These are phyloP conservation scores for Malurus elegans DNA, from an alignment of 2,113 vertebrate genomes.

Conservation along the genomic window DNA sequence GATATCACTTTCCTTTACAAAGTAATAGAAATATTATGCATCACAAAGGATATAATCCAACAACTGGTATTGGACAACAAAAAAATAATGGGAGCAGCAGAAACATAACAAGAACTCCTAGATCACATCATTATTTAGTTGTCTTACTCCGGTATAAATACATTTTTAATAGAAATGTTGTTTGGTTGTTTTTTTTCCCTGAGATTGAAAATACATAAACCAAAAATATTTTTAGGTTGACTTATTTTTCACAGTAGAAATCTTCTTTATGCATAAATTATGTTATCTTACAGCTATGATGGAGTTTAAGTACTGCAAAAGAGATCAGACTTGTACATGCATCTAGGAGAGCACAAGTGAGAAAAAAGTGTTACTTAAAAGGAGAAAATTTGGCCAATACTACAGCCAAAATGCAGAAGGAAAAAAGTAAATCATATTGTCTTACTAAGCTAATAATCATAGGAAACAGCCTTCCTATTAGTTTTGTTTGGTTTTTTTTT, in stretches of 20 bases:
- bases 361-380: background rate
- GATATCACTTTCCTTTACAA: background rate
- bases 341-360: background rate
- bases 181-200: background rate
- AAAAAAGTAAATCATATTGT: background rate
- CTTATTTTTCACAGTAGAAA: background rate
- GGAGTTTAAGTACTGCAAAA: background rate
- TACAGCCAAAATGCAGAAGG: background rate
- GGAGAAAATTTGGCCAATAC: background rate
- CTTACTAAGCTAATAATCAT: background rate
- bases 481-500: background rate
- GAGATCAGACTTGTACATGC: background rate
- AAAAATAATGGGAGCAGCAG: background rate
- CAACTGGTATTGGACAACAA: background rate
- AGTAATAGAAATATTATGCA: background rate
- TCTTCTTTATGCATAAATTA: background rate
- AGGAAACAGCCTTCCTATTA: background rate
- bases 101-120: background rate
- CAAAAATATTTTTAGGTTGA: background rate
- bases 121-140: background rate
- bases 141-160: background rate
- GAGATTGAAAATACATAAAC: background rate
- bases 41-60: background rate
- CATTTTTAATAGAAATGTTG: accelerated
- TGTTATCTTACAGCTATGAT: background rate